Conservation (phyloP, 2,888 invertebrate genomes). For the Caenorhabditis panamensis region DNA sequence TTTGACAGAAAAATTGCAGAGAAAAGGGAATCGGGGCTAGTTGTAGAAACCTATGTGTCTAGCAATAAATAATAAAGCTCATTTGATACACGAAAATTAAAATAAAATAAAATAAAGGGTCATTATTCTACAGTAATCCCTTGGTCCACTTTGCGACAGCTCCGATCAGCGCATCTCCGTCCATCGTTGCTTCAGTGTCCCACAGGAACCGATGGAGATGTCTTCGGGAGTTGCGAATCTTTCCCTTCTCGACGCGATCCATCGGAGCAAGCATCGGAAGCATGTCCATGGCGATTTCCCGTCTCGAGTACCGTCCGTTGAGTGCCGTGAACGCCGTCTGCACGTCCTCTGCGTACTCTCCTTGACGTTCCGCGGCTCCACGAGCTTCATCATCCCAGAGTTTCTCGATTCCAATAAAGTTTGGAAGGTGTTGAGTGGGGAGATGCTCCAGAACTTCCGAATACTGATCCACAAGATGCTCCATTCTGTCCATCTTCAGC, state of each 20-base stretch:
- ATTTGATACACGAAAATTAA: not conserved
- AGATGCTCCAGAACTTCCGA: not conserved
- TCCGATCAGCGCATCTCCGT: slow-evolving; percentile 19
- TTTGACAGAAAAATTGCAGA: slow-evolving; percentile 25
- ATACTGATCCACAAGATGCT: slow-evolving; percentile 8
- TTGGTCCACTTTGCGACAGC: slow-evolving; percentile 24
- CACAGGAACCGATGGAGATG: slow-evolving; percentile 30
- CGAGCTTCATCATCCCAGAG: slow-evolving; percentile 1
- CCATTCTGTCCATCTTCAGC: slow-evolving; percentile 3
- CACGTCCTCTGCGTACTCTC: not conserved
- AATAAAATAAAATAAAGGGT: no score
- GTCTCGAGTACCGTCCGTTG: slow-evolving; percentile 23
- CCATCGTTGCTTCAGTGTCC: not conserved
- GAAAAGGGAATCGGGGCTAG: slow-evolving; percentile 14
- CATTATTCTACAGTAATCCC: not conserved
- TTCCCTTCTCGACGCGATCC: slow-evolving; percentile 31
- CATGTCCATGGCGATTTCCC: slow-evolving; percentile 9
- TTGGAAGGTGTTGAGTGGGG: not conserved
- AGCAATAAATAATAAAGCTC: not conserved
- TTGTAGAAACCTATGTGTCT: no score
- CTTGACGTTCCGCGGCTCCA: not conserved
- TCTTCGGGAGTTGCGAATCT: slow-evolving; percentile 4
- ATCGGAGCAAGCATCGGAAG: slow-evolving; percentile 35
- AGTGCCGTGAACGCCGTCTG: slow-evolving; percentile 23
- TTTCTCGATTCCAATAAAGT: not conserved